Evolutionary conservation across 1,140 invertebrate species (phyloP).

Genomic region (Camponotus floridanus): DNA sequence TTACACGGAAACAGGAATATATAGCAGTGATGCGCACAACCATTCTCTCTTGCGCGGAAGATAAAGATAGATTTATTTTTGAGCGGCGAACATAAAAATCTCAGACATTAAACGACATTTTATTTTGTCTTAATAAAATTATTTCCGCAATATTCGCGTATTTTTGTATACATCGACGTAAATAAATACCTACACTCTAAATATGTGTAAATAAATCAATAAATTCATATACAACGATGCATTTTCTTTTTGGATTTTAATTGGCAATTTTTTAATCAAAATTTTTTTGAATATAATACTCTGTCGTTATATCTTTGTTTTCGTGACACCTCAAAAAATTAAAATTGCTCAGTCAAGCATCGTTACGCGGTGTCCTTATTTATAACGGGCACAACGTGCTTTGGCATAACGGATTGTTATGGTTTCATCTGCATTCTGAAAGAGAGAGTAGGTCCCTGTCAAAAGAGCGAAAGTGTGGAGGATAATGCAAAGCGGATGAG

Average conservation of each 20-base stretch:
- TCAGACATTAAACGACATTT: neutral
- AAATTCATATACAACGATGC: too few species aligned
- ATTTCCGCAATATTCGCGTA: neutral
- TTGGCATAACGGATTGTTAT: conserved; percentile 45
- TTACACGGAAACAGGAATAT: conserved; percentile 35
- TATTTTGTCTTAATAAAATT: neutral
- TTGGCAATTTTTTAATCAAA: neutral
- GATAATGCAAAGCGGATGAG: conserved; percentile 49
- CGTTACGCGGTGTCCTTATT: neutral
- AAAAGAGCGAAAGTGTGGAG: conserved; percentile 8
- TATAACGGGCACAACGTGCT: neutral
- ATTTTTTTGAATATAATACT: neutral
- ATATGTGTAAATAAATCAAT: neutral
- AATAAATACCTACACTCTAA: neutral
- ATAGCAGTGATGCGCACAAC: neutral
- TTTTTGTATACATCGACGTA: neutral
- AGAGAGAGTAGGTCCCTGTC: neutral
- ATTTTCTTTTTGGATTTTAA: too few species aligned
- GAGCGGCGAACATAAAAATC: neutral
- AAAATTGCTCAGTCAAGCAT: neutral
- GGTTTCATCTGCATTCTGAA: conserved; percentile 43
- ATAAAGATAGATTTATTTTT: neutral
- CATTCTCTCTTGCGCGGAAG: neutral
- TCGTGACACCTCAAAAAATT: neutral
- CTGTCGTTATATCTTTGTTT: neutral